Base-by-base conservation (phyloP, 2,888 invertebrate genomes). In the Capitulum mitella region DNA sequence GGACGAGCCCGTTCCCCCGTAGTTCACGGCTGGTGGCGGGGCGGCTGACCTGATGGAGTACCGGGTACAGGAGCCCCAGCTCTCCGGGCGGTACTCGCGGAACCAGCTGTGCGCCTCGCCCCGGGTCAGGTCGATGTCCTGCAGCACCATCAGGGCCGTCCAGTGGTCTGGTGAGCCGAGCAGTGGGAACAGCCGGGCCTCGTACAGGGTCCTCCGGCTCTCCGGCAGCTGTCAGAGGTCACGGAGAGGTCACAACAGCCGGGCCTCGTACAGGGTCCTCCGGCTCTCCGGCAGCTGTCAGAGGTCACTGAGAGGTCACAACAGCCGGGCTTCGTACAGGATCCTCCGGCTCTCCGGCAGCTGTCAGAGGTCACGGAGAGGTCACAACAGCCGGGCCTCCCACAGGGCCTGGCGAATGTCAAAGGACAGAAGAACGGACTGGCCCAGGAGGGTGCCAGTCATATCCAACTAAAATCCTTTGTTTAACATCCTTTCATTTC, bases 151-250 rank as follows among this genome's bases (percentile, higher is more conserved):
- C 70, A 70, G 70, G 10, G 70, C 70, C 3, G 70, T 70, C 70
- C 70, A 70, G 70, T 70, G 70, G 40, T 70, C 70, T 8, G 70
- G 70, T 26, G 37, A 37, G 26, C 70, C 40, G 8, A 70, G 70
- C 70, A 70, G 70, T 40, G 70, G 70, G 70, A 70, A 70, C 70
- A 70, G 70, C 1, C 70, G 70, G 19, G 70, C 70, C 70, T 70
- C 70, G 40, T 70, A 70, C 70, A 70, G 40, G 1, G 70, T 70
- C 0, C 40, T 37, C 5, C 70, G 70, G 26, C 26, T 8, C 37
- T 16, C 70, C 26, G 70, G 70, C 40, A 70, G 70, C 70, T 70
- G 70, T 3, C 37, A 14, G 22, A 2, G 6, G 3, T 19, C 40
- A 32, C 64, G 29, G 64, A 0, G 3, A 14, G 6, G 51, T 51